phyloP scores from a whole-genome alignment of 2,797 vertebrate species.

The Poeciliopsis turneri region DNA sequence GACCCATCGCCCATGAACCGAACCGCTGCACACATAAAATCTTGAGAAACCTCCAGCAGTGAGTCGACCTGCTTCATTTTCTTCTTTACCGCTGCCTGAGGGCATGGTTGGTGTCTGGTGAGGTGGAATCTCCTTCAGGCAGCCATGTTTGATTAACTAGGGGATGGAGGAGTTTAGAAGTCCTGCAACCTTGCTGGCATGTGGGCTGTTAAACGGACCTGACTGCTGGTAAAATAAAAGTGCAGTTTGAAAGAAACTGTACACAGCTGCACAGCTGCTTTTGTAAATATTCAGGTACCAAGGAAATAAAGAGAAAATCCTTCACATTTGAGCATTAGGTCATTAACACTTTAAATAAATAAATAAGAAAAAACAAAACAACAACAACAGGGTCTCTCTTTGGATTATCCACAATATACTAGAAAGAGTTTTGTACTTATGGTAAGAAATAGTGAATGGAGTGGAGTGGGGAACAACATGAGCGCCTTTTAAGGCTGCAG shows the following conservation, averaged over 20 bases:
- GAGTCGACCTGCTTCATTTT: conserved; percentile 38
- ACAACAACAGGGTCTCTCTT: neutral
- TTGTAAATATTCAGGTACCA: neutral
- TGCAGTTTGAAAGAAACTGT: conserved; percentile 15
- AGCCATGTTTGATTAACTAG: conserved; percentile 47
- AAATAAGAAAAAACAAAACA: neutral
- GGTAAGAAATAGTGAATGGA: neutral
- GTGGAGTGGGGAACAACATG: neutral
- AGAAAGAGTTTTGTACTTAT: neutral
- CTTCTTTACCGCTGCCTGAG: conserved; percentile 40
- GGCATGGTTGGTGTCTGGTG: conserved; percentile 43
- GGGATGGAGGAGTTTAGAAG: conserved; percentile 26
- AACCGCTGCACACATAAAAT: conserved; percentile 37
- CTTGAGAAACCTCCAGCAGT: conserved; percentile 34
- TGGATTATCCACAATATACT: too few species aligned
- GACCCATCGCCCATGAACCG: conserved; percentile 29
- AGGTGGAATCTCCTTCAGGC: conserved; percentile 24
- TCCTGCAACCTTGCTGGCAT: conserved; percentile 14
- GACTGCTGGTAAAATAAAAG: conserved; percentile 11
- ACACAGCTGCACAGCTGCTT: neutral
- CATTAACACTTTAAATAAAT: neutral
- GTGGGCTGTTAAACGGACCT: conserved; percentile 9
- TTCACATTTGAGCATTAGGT: neutral
- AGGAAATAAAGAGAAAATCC: neutral
- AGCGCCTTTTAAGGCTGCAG: neutral